These are phyloP conservation scores for Nerophis ophidion DNA, from an alignment of 2,113 vertebrate genomes.

Conservation along the genomic window DNA sequence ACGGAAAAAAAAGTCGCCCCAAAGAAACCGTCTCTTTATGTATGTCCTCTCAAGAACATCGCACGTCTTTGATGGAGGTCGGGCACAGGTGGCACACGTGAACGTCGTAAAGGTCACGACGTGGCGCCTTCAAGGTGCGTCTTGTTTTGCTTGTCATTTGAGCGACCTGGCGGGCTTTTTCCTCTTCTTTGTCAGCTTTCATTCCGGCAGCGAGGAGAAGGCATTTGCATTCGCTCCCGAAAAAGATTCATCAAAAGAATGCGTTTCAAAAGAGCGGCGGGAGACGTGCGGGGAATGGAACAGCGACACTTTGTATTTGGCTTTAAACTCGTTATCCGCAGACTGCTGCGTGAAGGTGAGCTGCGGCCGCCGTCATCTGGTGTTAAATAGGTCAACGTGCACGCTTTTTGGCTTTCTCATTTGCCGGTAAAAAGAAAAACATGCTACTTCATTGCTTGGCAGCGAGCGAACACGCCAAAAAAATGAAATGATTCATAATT, in stretches of 20 bases:
- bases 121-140: constrained; percentile 26
- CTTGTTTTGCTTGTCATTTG: constrained; percentile 38
- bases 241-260: constrained; percentile 24
- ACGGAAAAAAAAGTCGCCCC: no score
- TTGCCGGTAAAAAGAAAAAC: constrained; percentile 59
- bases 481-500: constrained; percentile 49
- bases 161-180: constrained; percentile 21
- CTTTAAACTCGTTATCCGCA: constrained; percentile 47
- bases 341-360: constrained; percentile 50
- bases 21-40: no score
- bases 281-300: constrained; percentile 29
- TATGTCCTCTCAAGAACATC: constrained; percentile 40
- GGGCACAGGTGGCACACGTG: constrained; percentile 5
- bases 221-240: constrained; percentile 30
- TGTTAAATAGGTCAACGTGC: constrained; percentile 60
- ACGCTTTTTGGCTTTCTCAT: constrained; percentile 37
- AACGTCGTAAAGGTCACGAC: constrained; percentile 25
- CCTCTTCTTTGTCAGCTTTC: constrained; percentile 12
- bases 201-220: constrained; percentile 23
- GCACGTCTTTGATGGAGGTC: constrained; percentile 54
- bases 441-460: constrained; percentile 65
- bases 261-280: constrained; percentile 3
- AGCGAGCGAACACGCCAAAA: constrained; percentile 54
- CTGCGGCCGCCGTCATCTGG: constrained; percentile 40
- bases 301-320: constrained; percentile 36